These are phyloP conservation scores for Hestina assimilis DNA, from an alignment of 1,140 invertebrate species.

Conservation along the genomic window DNA sequence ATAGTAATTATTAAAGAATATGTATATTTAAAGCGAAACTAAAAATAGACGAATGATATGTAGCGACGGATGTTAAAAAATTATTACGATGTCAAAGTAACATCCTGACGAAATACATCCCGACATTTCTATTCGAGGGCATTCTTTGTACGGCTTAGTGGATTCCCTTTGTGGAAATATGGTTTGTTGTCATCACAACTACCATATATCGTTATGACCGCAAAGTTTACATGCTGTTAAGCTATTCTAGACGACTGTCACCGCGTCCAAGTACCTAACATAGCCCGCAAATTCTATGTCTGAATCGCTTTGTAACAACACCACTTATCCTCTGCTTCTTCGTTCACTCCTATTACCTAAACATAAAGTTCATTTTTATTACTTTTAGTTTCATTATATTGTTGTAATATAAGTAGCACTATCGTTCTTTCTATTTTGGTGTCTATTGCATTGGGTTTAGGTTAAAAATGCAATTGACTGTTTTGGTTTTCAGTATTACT, in stretches of 20 bases:
- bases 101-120: not conserved
- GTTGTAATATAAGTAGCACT: not conserved
- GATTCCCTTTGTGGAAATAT: not conserved
- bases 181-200: not conserved
- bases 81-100: not conserved
- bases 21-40: not conserved
- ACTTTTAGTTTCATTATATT: not conserved
- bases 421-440: conserved; percentile 2
- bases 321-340: not conserved
- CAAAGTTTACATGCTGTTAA: conserved; percentile 15
- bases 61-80: not conserved
- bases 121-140: not conserved
- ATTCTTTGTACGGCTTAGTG: not conserved
- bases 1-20: no score
- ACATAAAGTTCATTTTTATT: conserved; percentile 1
- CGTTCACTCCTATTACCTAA: not conserved
- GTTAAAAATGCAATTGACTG: not conserved
- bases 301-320: conserved; percentile 1
- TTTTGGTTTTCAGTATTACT: conserved; percentile 17
- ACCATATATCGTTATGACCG: conserved; percentile 6
- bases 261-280: conserved; percentile 11
- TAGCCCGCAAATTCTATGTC: conserved; percentile 13
- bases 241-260: conserved; percentile 14
- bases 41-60: not conserved
- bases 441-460: conserved; percentile 5